phyloP scores from a whole-genome alignment of 2,888 invertebrate species.

The Noctua comes region DNA sequence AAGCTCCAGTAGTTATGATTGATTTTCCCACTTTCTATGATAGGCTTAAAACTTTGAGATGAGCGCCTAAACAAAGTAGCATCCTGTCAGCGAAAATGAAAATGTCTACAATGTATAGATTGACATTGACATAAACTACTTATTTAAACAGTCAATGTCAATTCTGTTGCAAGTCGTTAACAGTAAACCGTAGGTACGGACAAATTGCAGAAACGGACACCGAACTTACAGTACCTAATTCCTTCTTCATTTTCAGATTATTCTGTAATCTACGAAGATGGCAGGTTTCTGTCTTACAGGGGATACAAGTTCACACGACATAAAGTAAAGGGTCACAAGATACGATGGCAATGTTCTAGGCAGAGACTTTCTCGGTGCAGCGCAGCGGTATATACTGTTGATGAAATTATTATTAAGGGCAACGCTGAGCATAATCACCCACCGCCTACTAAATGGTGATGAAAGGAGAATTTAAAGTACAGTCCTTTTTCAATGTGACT shows the following conservation, averaged over 20 bases:
- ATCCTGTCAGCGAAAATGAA: too few relatives aligned
- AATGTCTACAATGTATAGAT: too few relatives aligned
- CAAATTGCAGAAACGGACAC: too few relatives aligned
- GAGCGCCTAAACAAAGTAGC: too few relatives aligned
- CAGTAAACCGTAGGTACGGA: too few relatives aligned
- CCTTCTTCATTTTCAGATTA: slow-evolving; percentile 28
- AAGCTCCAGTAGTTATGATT: too few relatives aligned
- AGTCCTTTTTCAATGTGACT: too few relatives aligned
- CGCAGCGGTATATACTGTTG: slow-evolving; percentile 36
- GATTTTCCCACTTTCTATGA: too few relatives aligned
- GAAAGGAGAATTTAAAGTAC: not conserved
- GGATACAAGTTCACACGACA: slow-evolving; percentile 55
- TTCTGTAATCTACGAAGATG: slow-evolving; percentile 35
- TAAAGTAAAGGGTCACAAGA: slow-evolving; percentile 42
- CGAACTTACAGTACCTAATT: not conserved
- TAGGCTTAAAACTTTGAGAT: too few relatives aligned
- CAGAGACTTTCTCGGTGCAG: slow-evolving; percentile 39
- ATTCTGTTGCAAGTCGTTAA: too few relatives aligned
- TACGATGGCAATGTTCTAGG: slow-evolving; percentile 51
- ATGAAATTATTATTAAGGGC: slow-evolving; percentile 19
- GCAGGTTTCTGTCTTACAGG: slow-evolving; percentile 46
- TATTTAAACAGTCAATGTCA: too few relatives aligned
- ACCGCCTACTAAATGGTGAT: slow-evolving; percentile 46
- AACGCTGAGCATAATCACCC: slow-evolving; percentile 40
- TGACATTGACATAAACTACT: too few relatives aligned